phyloP scores from a whole-genome alignment of 2,113 vertebrate species.

The Pelecanus crispus region DNA sequence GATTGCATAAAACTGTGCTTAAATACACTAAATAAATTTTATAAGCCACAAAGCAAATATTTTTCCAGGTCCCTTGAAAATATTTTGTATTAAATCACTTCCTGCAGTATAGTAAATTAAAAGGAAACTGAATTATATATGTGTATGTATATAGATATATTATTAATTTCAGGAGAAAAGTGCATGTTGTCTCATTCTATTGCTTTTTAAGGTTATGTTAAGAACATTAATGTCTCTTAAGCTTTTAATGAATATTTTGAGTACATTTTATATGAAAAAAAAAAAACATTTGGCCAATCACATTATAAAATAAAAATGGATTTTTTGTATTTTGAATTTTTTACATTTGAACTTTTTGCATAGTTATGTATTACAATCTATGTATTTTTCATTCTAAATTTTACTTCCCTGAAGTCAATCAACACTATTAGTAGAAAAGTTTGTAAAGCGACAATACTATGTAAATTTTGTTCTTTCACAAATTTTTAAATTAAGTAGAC shows the following conservation, averaged over 20 bases:
- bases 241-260: not conserved
- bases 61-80: not conserved
- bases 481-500: not conserved
- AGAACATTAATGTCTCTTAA: not conserved
- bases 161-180: not conserved
- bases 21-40: not conserved
- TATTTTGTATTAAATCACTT: not conserved
- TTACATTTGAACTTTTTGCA: not conserved
- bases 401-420: not conserved
- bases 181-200: not conserved
- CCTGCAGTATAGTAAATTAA: not conserved
- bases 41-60: not conserved
- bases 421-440: not conserved
- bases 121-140: not conserved
- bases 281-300: not conserved
- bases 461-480: not conserved
- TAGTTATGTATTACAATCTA: not conserved
- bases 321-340: not conserved
- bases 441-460: not conserved
- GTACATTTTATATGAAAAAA: not conserved
- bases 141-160: not conserved
- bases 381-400: not conserved
- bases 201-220: not conserved
- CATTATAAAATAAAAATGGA: not conserved
- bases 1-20: not conserved